Percentiles rank a stretch among this genome's conserved stretches.
Conservation (phyloP, 23 tunicate species). For the Phallusia fumigata region DNA sequence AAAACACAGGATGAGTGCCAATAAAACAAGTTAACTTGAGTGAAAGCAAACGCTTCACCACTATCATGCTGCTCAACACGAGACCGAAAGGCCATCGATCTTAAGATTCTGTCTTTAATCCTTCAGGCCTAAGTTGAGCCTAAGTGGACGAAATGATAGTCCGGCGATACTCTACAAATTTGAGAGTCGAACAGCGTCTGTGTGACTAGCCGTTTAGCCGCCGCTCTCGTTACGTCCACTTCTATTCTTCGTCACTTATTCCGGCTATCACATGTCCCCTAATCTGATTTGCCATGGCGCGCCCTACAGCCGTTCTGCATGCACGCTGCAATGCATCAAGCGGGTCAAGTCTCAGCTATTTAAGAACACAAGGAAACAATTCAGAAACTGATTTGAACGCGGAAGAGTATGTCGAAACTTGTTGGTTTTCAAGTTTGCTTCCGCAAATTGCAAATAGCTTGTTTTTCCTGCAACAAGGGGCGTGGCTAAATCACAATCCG, state of each 20-base stretch:
- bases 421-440: too few species aligned
- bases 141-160: background rate
- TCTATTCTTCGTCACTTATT: background rate
- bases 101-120: background rate
- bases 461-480: too few species aligned
- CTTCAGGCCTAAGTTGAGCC: background rate
- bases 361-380: too few species aligned
- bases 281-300: background rate
- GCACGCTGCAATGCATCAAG: too few species aligned
- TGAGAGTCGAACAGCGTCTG: background rate
- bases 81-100: background rate
- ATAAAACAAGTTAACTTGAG: background rate
- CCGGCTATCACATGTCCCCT: background rate
- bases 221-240: background rate
- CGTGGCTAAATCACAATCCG: too few species aligned
- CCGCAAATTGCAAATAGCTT: too few species aligned
- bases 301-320: too few species aligned
- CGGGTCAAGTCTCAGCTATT: too few species aligned
- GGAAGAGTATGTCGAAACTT: too few species aligned
- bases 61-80: background rate
- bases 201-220: background rate
- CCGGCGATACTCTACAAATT: background rate
- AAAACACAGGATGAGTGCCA: background rate
- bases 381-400: too few species aligned
- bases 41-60: background rate